Evolutionary conservation across 2,113 vertebrate species (phyloP), one percentile per base, ranked within the genome.

Genomic region (Cyphomyrus discorhynchus): DNA sequence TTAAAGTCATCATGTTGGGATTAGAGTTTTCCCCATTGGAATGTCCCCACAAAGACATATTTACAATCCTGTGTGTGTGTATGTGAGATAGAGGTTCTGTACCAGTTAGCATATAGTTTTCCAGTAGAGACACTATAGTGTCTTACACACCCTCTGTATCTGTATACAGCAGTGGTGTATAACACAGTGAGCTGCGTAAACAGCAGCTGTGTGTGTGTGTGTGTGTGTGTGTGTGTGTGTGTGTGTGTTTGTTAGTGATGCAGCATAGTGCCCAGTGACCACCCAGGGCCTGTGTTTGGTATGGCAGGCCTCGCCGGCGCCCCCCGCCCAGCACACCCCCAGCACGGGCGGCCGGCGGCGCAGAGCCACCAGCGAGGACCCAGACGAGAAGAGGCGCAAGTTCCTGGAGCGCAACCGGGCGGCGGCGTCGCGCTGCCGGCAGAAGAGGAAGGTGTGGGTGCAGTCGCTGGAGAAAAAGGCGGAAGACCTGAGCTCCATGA

Each of bases 391-490:
- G 93, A 96, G 98, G 31, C 97, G 98, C 31, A 99, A 99, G 93
- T 99, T 99, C 94, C 95, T 99, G 91, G 98, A 99, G 93, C 95
- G 98, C 42, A 99, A 99, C 94, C 92, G 98, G 52, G 98, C 98
- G 6, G 98, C 98, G 7, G 98, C 98, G 47, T 98, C 98, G 42
- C 97, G 98, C 85, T 99, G 98, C 91, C 93, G 98, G 91, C 98
- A 99, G 92, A 99, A 99, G 94, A 97, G 98, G 93, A 99, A 99
- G 95, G 98, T 99, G 90, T 99, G 98, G 98, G 98, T 99, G 90
- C 97, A 98, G 94, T 98, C 97, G 47, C 89, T 99, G 95, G 98
- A 99, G 94, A 99, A 98, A 93, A 99, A 99, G 93, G 97, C 98
- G 0, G 98, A 99, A 89, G 98, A 99, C 93, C 94, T 99, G 90